A percentile compares a stretch with the other conserved stretches of the same genome.
phyloP scores from a whole-genome alignment of 2,113 vertebrate genomes.

The Thermophis baileyi region DNA sequence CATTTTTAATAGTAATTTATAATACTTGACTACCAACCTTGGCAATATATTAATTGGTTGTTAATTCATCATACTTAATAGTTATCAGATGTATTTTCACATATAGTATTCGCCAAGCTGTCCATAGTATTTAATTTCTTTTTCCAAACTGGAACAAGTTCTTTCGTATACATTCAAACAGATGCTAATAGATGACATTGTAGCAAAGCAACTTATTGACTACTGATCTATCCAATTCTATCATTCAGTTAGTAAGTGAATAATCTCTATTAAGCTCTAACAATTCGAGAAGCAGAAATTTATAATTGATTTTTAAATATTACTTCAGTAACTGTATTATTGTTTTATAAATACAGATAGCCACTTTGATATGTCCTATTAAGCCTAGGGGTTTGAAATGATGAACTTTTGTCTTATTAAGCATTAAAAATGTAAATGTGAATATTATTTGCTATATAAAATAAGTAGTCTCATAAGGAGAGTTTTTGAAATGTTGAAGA shows the following conservation, averaged over 20 bases:
- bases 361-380: background rate
- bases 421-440: background rate
- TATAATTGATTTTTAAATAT: background rate
- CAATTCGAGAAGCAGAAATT: background rate
- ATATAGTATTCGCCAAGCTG: background rate
- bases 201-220: accelerated
- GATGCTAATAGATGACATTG: background rate
- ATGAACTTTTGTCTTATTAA: background rate
- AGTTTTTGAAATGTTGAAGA: slow-evolving; percentile 22
- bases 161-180: background rate
- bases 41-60: background rate
- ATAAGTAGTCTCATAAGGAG: slow-evolving; percentile 24
- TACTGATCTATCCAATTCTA: background rate
- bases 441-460: slow-evolving; percentile 14
- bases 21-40: background rate
- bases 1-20: background rate
- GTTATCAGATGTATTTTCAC: background rate
- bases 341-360: background rate
- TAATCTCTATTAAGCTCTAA: background rate
- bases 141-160: background rate
- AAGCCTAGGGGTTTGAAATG: background rate
- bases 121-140: background rate
- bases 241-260: background rate
- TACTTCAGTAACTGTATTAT: background rate
- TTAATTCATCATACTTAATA: background rate